Conservation (phyloP, 2,797 vertebrate genomes). For the Lemur catta region DNA sequence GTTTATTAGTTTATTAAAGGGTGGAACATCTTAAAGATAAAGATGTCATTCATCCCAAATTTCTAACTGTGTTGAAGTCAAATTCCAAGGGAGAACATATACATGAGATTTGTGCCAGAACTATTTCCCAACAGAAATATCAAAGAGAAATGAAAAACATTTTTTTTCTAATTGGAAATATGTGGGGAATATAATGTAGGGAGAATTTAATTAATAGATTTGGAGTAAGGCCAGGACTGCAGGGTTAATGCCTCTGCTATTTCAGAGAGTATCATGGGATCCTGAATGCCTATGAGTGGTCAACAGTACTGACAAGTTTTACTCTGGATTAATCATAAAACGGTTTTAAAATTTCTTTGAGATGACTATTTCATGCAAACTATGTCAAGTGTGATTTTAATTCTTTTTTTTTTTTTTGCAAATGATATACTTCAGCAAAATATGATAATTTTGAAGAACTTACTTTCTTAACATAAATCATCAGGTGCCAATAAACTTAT, state of each 20-base stretch:
- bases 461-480: neutral
- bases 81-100: constrained; percentile 43
- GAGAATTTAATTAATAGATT: constrained; percentile 48
- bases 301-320: neutral
- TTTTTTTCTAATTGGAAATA: constrained; percentile 53
- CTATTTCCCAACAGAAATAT: neutral
- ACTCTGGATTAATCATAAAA: neutral
- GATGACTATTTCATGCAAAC: neutral
- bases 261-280: neutral
- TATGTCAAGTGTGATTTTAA: neutral
- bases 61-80: neutral
- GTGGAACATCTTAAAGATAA: constrained; percentile 19
- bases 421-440: neutral
- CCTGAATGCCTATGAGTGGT: neutral
- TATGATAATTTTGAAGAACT: neutral
- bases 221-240: constrained; percentile 47
- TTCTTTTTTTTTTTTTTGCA: neutral
- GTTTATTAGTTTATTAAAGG: neutral
- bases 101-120: constrained; percentile 38
- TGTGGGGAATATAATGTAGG: constrained; percentile 2
- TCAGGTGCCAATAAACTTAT: neutral
- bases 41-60: constrained; percentile 41
- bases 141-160: constrained; percentile 33
- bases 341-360: neutral
- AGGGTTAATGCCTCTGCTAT: constrained; percentile 32